phyloP scores from a whole-genome alignment of 2,113 vertebrate genomes.

The Dipodomys ordii region DNA sequence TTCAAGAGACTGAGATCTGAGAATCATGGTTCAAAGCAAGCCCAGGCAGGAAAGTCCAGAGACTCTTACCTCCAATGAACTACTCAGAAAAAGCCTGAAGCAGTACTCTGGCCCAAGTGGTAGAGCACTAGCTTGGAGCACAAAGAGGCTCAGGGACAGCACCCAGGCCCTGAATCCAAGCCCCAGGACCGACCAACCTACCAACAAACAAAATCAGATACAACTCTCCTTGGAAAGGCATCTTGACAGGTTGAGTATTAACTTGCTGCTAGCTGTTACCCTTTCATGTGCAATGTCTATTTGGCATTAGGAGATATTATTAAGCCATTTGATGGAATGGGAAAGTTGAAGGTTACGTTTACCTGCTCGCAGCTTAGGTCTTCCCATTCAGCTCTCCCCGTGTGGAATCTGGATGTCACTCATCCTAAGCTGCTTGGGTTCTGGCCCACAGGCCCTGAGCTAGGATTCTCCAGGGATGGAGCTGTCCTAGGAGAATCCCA shows the following conservation, averaged over 20 bases:
- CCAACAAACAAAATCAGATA: not conserved
- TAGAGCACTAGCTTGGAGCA: too few species aligned
- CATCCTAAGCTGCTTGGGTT: not conserved
- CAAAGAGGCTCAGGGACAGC: too few species aligned
- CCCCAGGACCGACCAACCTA: too few species aligned
- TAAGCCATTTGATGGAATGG: not conserved
- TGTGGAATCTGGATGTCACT: not conserved
- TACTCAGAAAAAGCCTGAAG: too few species aligned
- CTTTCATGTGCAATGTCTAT: not conserved
- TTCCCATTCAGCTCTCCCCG: not conserved
- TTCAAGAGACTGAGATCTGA: too few species aligned
- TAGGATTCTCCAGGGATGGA: not conserved
- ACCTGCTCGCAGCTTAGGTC: not conserved
- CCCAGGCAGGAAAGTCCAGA: too few species aligned
- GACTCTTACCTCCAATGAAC: too few species aligned
- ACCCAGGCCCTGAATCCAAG: too few species aligned
- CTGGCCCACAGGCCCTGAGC: not conserved
- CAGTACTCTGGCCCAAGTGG: too few species aligned
- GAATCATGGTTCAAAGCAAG: too few species aligned
- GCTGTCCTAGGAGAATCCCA: not conserved
- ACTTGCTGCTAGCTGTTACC: not conserved
- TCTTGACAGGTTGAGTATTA: not conserved
- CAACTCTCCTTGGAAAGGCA: not conserved
- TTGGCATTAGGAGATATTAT: not conserved
- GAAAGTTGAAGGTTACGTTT: not conserved